Base-by-base conservation (phyloP, 2,113 vertebrate species). In the Platysteira castanea region DNA sequence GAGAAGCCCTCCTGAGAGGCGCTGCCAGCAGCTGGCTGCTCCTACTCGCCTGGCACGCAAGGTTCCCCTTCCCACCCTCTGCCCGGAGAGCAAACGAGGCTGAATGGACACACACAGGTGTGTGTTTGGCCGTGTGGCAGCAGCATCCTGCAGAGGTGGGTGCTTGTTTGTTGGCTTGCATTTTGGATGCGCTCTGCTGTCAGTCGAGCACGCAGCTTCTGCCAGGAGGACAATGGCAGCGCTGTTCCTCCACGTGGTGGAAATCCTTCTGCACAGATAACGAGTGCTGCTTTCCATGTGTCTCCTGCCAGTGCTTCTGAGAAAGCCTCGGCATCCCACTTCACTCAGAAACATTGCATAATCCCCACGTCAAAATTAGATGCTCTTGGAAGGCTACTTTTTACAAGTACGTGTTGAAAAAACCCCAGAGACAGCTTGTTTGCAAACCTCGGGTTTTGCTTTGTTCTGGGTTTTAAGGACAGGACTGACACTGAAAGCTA, bases 1-100 rank as follows among this genome's bases (percentile, higher is more conserved):
- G 97, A 98, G 97, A 97, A 98, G 90, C 87, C 97, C 97, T 98
- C 84, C 69, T 54, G 49, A 97, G 96, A 97, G 96, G 92, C 80
- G 76, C 88, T 92, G 90, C 91, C 97, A 96, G 92, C 91, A 97
- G 79, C 74, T 97, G 92, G 87, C 94, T 95, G 82, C 75, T 96
- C 59, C 74, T 65, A 30, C 59, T 61, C 4, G 6, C 80, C 53
- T 94, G 37, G 50, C 87, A 92, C 3, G 6, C 69, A 65, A 60
- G 70, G 2, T 39, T 94, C 49, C 10, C 9, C 33, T 63, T 89
- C 96, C 96, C 95, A 96, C 56, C 87, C 7, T 31, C 26, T 44
- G 96, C 93, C 90, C 76, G 77, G 46, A 17, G 33, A 35, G 46
- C 82, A 57, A 76, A 68, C 64, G 93, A 96, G 93, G 81, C 76